These are phyloP conservation scores for Drosophila borealis DNA, from an alignment of 2,888 invertebrate species.

Conservation along the genomic window DNA sequence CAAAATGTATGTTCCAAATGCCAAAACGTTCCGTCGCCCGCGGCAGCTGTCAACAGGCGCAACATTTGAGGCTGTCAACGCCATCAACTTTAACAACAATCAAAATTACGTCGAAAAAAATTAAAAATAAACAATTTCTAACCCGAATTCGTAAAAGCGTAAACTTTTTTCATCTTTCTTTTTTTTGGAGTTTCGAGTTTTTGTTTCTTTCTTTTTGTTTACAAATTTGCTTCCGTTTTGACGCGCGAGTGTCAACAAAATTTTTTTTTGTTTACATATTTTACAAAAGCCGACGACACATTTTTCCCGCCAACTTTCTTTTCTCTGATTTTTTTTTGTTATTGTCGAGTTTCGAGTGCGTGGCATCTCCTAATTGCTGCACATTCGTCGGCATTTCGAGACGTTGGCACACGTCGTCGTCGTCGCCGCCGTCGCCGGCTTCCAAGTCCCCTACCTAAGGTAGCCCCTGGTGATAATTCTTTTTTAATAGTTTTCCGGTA, in stretches of 20 bases:
- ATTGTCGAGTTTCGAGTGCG: slow-evolving; percentile 27
- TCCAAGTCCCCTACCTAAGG: not conserved
- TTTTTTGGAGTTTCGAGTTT: slow-evolving; percentile 24
- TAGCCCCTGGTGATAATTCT: slow-evolving; percentile 72
- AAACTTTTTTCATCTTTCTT: slow-evolving; percentile 47
- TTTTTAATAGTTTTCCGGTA: slow-evolving; percentile 80
- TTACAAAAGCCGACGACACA: slow-evolving; percentile 25
- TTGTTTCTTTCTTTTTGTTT: slow-evolving; percentile 45
- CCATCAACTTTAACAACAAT: slow-evolving; percentile 45
- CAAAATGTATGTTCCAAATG: slow-evolving; percentile 52
- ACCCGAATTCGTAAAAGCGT: slow-evolving; percentile 40
- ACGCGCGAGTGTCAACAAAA: slow-evolving; percentile 14
- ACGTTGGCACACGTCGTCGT: slow-evolving; percentile 21
- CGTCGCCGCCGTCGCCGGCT: no score
- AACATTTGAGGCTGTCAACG: slow-evolving; percentile 60
- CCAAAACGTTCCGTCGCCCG: slow-evolving; percentile 50
- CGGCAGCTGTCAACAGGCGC: slow-evolving; percentile 57
- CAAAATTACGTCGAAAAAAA: slow-evolving; percentile 26
- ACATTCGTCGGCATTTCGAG: slow-evolving; percentile 40
- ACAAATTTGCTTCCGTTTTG: slow-evolving; percentile 19
- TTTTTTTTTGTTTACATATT: slow-evolving; percentile 9
- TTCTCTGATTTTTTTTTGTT: slow-evolving; percentile 5
- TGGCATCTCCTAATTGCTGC: slow-evolving; percentile 55
- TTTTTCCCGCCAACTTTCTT: slow-evolving; percentile 40
- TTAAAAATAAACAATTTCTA: not conserved